These are phyloP conservation scores for Nannoperca obscura DNA, from an alignment of 2,797 vertebrate genomes.

Conservation along the genomic window DNA sequence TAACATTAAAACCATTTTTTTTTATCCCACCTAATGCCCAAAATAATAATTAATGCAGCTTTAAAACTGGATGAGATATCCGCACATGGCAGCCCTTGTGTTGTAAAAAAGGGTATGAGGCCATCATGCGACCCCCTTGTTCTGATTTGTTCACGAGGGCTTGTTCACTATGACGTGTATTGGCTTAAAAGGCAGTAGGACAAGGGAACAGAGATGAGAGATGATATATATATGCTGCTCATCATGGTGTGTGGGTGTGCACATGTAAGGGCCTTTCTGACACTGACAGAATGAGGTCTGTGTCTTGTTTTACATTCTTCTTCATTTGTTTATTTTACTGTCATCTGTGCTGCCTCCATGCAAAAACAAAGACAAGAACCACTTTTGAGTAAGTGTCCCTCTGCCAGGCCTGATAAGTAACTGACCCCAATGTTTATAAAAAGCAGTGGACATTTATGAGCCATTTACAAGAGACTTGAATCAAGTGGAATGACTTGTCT, in stretches of 20 bases:
- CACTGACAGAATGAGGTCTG: slow-evolving; percentile 46
- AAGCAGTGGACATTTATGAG: slow-evolving; percentile 88
- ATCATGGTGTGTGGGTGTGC: slow-evolving; percentile 30
- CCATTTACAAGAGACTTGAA: slow-evolving; percentile 80
- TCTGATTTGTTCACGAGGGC: background rate
- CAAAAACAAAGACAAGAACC: slow-evolving; percentile 85
- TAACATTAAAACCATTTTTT: background rate
- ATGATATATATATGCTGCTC: slow-evolving; percentile 16
- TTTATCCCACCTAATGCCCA: background rate
- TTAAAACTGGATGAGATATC: background rate
- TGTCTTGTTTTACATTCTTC: slow-evolving; percentile 70
- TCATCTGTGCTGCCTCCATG: slow-evolving; percentile 86
- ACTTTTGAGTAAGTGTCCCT: slow-evolving; percentile 85
- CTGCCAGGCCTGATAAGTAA: slow-evolving; percentile 91
- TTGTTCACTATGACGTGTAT: slow-evolving; percentile 1
- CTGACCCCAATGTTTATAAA: slow-evolving; percentile 94
- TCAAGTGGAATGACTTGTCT: slow-evolving; percentile 71
- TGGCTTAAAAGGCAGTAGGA: slow-evolving; percentile 10
- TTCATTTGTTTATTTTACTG: slow-evolving; percentile 75
- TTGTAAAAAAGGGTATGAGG: background rate
- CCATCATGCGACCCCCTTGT: background rate
- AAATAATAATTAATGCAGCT: background rate
- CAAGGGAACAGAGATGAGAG: slow-evolving; percentile 1
- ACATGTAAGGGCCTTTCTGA: slow-evolving; percentile 29
- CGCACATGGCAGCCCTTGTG: background rate